Base-by-base conservation (phyloP, 1,140 invertebrate species). In the Drosophila pseudoananassae region DNA sequence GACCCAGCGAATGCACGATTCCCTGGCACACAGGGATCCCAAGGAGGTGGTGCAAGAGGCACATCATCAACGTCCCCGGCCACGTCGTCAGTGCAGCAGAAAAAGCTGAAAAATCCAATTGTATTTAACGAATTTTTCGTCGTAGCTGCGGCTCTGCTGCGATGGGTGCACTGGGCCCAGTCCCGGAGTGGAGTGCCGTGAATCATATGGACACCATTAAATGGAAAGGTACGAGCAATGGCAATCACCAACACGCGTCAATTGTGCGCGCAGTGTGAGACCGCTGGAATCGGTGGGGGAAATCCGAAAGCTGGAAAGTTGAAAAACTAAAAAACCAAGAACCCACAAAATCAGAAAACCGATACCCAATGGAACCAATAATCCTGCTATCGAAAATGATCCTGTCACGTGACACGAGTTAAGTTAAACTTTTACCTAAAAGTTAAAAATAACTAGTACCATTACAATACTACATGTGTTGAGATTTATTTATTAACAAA, bases 201-300 rank as follows among this genome's bases (percentile, higher is more conserved):
- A 88, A 88, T 88, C 83, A 88, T 88, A 88, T 88, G 83, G 84
- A 88, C 83, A 88, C 83, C 78, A 88, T 88, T 88, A 88, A 88
- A 88, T 87, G 83, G 83, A 78, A 88, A 88, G 77, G 81, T 75
- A 74, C 53, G 54, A 72, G 71, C 83, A 69, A 65, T 72, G 66
- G 83, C 83, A 83, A 88, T 88, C 83, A 81, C 70, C 78, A 85
- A 85, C 82, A 85, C 82, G 83, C 83, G 83, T 88, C 83, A 88
- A 88, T 88, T 84, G 76, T 75, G 66, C 73, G 57, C 77, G 53
- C 83, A 78, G 83, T 88, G 78, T 88, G 83, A 88, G 83, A 88
- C 68, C 71, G 43, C 43, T 43, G 40, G 40, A 0, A 40, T 20
- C 61, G 56, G 27, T 27, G 33, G 58, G 17, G 51, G 36, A 33